A percentile compares a stretch with the other conserved stretches of the same genome.
Evolutionary conservation across 2,888 invertebrate genomes (phyloP).

Genomic region (Gordius sp.): DNA sequence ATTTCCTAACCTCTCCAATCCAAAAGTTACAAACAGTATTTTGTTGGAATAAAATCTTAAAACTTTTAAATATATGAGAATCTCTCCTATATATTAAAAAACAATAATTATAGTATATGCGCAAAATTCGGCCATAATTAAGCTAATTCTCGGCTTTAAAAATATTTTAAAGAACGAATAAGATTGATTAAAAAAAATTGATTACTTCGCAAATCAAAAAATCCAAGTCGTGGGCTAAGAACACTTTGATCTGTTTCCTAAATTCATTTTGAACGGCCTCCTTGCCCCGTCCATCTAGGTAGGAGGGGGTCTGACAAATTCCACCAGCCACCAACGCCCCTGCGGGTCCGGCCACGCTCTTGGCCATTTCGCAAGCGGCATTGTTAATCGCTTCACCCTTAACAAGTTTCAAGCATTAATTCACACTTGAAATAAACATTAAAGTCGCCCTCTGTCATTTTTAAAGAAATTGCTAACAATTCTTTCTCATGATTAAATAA

Average conservation of each 20-base stretch:
- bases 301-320: slow-evolving; percentile 27
- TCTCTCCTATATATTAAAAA: too few species aligned
- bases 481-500: too few species aligned
- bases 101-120: too few species aligned
- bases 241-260: slow-evolving; percentile 27
- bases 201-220: slow-evolving; percentile 28
- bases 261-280: slow-evolving; percentile 26
- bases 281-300: slow-evolving; percentile 26
- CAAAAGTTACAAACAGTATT: too few species aligned
- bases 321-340: slow-evolving; percentile 27
- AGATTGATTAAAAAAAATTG: too few species aligned
- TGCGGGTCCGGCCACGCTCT: slow-evolving; percentile 27
- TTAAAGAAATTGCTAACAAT: slow-evolving; percentile 3
- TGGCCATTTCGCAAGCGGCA: slow-evolving; percentile 27
- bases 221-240: slow-evolving; percentile 27
- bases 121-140: too few species aligned
- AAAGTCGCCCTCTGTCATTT: too few species aligned
- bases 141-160: too few species aligned
- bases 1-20: too few species aligned
- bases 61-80: too few species aligned
- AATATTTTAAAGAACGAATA: too few species aligned
- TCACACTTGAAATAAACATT: slow-evolving; percentile 21
- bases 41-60: too few species aligned
- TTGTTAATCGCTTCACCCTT: slow-evolving; percentile 27
- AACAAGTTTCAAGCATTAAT: neutral